Conservation (phyloP, 2,113 vertebrate genomes). For the Thymallus thymallus region DNA sequence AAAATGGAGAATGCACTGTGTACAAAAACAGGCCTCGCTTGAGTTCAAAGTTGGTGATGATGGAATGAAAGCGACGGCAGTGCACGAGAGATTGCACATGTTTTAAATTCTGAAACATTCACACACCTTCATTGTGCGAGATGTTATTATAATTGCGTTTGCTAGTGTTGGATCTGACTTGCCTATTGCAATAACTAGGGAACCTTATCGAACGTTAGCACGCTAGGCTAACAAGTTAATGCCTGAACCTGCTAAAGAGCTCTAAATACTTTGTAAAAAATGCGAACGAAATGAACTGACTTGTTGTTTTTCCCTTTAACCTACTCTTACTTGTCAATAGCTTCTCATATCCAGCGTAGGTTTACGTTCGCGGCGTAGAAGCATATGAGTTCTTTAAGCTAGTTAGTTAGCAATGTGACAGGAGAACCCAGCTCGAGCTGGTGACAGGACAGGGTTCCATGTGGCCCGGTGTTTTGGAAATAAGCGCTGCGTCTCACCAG, state of each 20-base stretch:
- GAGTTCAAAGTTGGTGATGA: background rate
- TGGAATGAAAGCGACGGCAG: slow-evolving; percentile 4
- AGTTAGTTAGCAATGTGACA: background rate
- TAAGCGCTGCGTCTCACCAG: slow-evolving; percentile 50
- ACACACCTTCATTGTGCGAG: too few relatives aligned
- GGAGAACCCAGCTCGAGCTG: slow-evolving; percentile 15
- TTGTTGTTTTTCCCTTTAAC: too few relatives aligned
- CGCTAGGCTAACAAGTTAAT: too few relatives aligned
- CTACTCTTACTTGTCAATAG: background rate
- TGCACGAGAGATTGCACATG: background rate
- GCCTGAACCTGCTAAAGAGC: too few relatives aligned
- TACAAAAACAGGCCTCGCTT: slow-evolving; percentile 56
- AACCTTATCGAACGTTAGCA: too few relatives aligned
- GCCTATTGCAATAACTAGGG: too few relatives aligned
- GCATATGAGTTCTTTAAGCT: background rate
- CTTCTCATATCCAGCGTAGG: background rate
- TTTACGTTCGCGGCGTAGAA: background rate
- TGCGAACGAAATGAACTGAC: too few relatives aligned
- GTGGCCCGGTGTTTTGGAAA: slow-evolving; percentile 59
- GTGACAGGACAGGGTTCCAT: slow-evolving; percentile 43
- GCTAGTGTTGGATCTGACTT: too few relatives aligned
- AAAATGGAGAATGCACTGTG: slow-evolving; percentile 87
- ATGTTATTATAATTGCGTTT: too few relatives aligned
- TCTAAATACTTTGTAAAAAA: too few relatives aligned
- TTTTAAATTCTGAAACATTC: background rate